These are phyloP conservation scores for Schizothorax lantsangensis DNA, from an alignment of 2,797 vertebrate genomes.

Conservation along the genomic window DNA sequence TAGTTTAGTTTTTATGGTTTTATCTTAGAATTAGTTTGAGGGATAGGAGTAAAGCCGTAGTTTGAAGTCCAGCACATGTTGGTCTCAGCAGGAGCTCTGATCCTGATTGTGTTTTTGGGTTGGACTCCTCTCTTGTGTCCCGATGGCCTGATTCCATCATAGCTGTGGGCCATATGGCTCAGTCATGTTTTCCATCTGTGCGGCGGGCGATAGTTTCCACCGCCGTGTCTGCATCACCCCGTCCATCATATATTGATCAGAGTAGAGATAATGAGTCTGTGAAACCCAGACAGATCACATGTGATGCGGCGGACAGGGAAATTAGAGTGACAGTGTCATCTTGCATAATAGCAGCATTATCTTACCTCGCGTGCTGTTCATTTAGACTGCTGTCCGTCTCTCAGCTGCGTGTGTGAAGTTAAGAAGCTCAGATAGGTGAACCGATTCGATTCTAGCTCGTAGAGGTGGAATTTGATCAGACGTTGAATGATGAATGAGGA, in stretches of 20 bases:
- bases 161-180: slow-evolving; percentile 27
- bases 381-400: not conserved
- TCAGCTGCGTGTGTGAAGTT: slow-evolving; percentile 10
- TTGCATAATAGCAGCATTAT: slow-evolving; percentile 14
- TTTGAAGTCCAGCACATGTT: slow-evolving; percentile 15
- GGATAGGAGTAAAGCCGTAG: not conserved
- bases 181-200: slow-evolving; percentile 40
- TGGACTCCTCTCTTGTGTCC: slow-evolving; percentile 23
- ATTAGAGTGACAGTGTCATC: slow-evolving; percentile 1
- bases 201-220: slow-evolving; percentile 51
- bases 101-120: not conserved
- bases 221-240: not conserved
- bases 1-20: not conserved
- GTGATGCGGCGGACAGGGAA: not conserved
- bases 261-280: not conserved
- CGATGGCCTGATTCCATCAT: slow-evolving; percentile 39
- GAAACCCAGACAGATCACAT: slow-evolving; percentile 32
- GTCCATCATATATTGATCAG: slow-evolving; percentile 53
- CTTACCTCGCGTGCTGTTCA: slow-evolving; percentile 6
- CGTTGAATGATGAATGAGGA: slow-evolving; percentile 14
- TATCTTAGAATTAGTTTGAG: not conserved
- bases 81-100: not conserved
- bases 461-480: slow-evolving; percentile 16
- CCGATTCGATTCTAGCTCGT: not conserved
- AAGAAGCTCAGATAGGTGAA: not conserved